Evolutionary conservation across 2,113 vertebrate species (phyloP).

Genomic region (Donacobius atricapilla): DNA sequence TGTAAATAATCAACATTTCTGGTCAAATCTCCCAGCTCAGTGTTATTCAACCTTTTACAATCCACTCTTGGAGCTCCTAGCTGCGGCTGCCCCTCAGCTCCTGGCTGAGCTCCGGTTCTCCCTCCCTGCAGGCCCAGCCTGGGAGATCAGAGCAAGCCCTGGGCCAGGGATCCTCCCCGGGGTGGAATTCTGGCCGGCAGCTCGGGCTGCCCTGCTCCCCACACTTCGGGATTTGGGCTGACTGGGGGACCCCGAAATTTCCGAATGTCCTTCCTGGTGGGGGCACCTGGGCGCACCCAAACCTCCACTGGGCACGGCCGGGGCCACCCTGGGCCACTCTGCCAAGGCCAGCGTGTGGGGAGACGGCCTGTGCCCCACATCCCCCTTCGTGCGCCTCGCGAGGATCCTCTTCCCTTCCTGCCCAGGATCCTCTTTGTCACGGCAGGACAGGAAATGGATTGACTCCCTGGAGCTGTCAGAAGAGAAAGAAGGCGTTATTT

Average conservation of each 20-base stretch:
- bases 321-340: not conserved
- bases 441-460: too few relatives aligned
- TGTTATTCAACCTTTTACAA: not conserved
- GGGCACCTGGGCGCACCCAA: not conserved
- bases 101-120: not conserved
- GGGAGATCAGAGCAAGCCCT: not conserved
- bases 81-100: not conserved
- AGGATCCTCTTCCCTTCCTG: not conserved
- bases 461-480: too few relatives aligned
- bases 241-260: rapidly evolving
- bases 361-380: rapidly evolving
- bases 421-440: not conserved
- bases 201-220: not conserved
- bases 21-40: not conserved
- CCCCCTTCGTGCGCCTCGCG: too few relatives aligned
- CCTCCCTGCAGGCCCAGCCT: not conserved
- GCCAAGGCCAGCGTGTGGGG: not conserved
- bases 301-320: rapidly evolving
- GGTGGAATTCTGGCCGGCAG: not conserved
- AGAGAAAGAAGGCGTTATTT: too few relatives aligned
- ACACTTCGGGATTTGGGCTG: not conserved
- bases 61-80: not conserved
- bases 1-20: not conserved
- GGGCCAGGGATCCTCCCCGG: not conserved
- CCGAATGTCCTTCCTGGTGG: rapidly evolving